Percentiles rank a stretch among this genome's conserved stretches.
phyloP scores from a whole-genome alignment of 2,797 vertebrate species.

The Lacerta agilis region DNA sequence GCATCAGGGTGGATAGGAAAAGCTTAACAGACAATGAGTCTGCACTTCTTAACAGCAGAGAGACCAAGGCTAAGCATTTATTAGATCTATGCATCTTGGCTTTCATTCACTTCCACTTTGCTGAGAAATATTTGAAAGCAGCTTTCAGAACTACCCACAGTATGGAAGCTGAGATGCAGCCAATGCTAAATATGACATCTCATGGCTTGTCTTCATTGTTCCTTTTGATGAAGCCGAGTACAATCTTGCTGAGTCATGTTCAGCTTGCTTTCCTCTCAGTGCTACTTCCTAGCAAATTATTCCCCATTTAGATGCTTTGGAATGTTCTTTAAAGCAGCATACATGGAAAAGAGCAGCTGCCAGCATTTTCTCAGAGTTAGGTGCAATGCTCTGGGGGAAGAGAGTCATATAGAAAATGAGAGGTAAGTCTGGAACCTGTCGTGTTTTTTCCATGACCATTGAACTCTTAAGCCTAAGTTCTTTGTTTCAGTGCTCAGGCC shows the following conservation, averaged over 20 bases:
- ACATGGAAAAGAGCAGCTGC: not conserved
- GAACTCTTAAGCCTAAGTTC: not conserved
- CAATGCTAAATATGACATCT: not conserved
- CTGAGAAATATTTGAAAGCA: not conserved
- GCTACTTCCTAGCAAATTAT: not conserved
- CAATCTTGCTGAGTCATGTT: slow-evolving; percentile 3
- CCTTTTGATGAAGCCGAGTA: not conserved
- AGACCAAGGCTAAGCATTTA: not conserved
- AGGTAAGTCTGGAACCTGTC: not conserved
- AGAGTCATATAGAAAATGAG: not conserved
- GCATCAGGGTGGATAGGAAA: not conserved
- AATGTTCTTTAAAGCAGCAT: not conserved
- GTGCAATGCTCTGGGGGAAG: not conserved
- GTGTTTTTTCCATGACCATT: not conserved
- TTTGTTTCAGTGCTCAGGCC: not conserved
- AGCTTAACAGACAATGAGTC: not conserved
- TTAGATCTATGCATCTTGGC: not conserved
- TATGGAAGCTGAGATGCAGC: not conserved
- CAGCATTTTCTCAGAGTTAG: not conserved
- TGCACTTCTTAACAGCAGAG: not conserved
- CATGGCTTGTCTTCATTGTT: not conserved
- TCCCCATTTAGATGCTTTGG: not conserved
- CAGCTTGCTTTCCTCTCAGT: not conserved
- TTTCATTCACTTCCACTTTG: not conserved
- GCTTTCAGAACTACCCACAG: not conserved